Evolutionary conservation across 2,888 invertebrate species (phyloP).

Genomic region (Cetonia aurata): DNA sequence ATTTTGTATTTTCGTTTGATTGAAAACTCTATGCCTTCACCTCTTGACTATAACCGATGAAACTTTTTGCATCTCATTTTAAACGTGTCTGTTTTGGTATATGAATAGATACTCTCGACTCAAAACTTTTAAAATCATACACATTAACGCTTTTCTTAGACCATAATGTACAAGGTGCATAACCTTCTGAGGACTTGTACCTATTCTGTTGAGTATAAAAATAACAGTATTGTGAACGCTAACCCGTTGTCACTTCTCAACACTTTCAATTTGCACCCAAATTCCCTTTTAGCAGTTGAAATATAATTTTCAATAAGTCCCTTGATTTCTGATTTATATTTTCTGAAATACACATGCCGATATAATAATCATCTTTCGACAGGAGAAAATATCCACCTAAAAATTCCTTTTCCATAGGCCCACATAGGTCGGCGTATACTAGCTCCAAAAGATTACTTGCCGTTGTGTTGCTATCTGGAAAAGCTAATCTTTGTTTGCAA

Average conservation of each 20-base stretch:
- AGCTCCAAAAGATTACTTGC: conserved; percentile 43
- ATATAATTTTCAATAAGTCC: neutral
- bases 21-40: neutral
- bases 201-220: neutral
- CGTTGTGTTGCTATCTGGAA: neutral
- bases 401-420: conserved; percentile 49
- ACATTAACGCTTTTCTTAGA: neutral
- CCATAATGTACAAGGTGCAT: neutral
- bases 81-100: neutral
- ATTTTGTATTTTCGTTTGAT: neutral
- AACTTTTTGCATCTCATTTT: neutral
- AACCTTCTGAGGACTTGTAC: neutral
- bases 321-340: conserved; percentile 5
- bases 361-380: conserved; percentile 56
- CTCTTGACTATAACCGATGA: neutral
- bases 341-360: conserved; percentile 54
- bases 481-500: neutral
- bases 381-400: conserved; percentile 53
- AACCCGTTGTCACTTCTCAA: neutral
- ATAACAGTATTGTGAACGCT: neutral
- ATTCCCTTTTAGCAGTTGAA: neutral
- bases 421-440: conserved; percentile 49
- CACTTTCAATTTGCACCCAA: neutral
- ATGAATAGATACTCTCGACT: neutral
- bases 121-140: neutral